Conservation (phyloP, 2,888 invertebrate species). For the Nemotelus nigrinus region DNA sequence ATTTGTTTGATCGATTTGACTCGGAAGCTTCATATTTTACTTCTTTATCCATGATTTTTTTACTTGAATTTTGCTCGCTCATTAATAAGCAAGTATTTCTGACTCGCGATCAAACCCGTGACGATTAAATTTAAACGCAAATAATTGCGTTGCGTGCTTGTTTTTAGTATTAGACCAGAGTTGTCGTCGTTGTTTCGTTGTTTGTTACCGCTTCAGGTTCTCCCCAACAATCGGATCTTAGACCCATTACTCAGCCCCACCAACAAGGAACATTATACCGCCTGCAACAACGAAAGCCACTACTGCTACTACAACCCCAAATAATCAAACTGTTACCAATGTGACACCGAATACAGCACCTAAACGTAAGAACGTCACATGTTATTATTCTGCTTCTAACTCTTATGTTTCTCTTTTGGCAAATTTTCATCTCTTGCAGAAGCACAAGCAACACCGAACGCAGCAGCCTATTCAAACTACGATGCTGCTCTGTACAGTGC, state of each 20-base stretch:
- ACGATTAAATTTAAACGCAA: too few relatives aligned
- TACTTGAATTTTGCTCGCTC: too few relatives aligned
- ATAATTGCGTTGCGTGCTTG: too few relatives aligned
- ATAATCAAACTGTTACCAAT: constrained; percentile 52
- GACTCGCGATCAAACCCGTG: too few relatives aligned
- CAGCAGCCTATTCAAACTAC: constrained; percentile 84
- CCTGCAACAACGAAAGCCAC: constrained; percentile 70
- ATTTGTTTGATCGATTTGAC: too few relatives aligned
- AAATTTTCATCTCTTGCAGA: constrained; percentile 46
- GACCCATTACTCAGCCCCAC: constrained; percentile 68
- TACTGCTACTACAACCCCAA: constrained; percentile 48
- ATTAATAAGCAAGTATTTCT: too few relatives aligned
- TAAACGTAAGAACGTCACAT: constrained; percentile 68
- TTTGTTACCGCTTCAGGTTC: constrained; percentile 46
- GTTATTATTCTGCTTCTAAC: constrained; percentile 50
- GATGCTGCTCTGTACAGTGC: constrained; percentile 96
- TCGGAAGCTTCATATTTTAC: too few relatives aligned
- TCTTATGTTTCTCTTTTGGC: constrained; percentile 18
- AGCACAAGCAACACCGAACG: constrained; percentile 69
- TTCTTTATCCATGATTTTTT: too few relatives aligned
- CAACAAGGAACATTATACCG: constrained; percentile 72
- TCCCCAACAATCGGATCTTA: constrained; percentile 50
- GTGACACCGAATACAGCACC: constrained; percentile 57
- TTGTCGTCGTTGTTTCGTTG: constrained; percentile 47
- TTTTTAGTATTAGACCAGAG: constrained; percentile 3